phyloP scores from a whole-genome alignment of 2,888 invertebrate genomes.

The Alentia gelatinosa region DNA sequence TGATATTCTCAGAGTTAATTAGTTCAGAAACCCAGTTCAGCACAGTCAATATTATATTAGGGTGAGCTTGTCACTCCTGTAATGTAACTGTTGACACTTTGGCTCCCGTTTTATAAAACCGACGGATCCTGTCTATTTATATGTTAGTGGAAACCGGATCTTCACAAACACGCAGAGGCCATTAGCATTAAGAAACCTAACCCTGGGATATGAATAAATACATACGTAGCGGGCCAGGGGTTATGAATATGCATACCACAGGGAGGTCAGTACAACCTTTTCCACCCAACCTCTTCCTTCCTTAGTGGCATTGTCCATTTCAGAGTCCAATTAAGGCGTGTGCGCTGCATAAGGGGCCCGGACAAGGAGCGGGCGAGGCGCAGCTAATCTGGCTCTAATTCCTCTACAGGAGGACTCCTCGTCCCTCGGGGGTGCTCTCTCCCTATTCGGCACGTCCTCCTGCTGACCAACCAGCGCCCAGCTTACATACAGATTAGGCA shows the following conservation, averaged over 20 bases:
- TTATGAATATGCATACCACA: background rate
- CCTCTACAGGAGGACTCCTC: background rate
- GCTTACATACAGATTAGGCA: constrained; percentile 22
- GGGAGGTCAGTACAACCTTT: background rate
- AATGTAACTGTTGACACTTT: no score
- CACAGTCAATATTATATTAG: no score
- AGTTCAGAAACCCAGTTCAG: no score
- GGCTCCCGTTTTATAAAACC: no score
- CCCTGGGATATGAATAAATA: background rate
- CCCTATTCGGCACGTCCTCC: background rate
- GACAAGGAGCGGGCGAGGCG: background rate
- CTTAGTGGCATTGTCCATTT: constrained; percentile 22
- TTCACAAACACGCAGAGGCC: no score
- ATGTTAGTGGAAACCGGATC: no score
- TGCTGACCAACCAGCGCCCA: background rate
- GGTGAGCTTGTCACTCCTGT: no score
- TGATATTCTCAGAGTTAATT: no score
- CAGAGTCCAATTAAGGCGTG: background rate
- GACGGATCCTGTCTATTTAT: no score
- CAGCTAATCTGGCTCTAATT: constrained; percentile 10
- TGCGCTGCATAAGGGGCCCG: background rate
- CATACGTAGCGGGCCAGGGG: background rate
- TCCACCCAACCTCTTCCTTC: background rate
- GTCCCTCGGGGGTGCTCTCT: background rate
- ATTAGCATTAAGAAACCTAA: no score